These are phyloP conservation scores for Rutpela maculata DNA, from an alignment of 2,888 invertebrate genomes.

Conservation along the genomic window DNA sequence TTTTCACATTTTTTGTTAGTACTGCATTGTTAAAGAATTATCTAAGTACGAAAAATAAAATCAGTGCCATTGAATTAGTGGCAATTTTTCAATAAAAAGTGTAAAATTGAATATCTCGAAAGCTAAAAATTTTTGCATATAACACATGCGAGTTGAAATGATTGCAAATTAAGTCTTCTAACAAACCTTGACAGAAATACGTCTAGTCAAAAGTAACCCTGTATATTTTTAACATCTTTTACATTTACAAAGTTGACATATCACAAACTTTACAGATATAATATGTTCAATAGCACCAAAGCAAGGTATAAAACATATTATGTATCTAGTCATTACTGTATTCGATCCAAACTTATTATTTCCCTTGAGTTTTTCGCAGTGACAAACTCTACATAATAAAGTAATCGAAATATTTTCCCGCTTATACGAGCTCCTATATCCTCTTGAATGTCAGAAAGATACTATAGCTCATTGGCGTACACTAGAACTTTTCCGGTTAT, in stretches of 20 bases:
- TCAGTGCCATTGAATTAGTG: no score
- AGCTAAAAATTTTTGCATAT: no score
- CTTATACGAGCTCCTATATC: slow-evolving; percentile 50
- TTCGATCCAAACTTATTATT: slow-evolving; percentile 60
- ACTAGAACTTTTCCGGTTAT: background rate
- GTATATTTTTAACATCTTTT: no score
- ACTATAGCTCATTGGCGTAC: slow-evolving; percentile 44
- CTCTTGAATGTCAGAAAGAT: slow-evolving; percentile 52
- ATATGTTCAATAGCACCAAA: background rate
- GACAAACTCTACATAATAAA: slow-evolving; percentile 58
- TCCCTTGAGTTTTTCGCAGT: slow-evolving; percentile 55
- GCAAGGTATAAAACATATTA: slow-evolving; percentile 19
- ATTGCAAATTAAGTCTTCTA: no score
- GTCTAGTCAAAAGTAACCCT: no score
- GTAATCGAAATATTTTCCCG: slow-evolving; percentile 61
- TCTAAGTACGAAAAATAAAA: no score
- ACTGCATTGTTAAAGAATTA: no score
- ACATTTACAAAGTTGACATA: background rate
- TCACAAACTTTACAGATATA: background rate
- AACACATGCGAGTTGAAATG: no score
- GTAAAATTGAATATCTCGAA: no score
- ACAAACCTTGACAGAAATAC: no score
- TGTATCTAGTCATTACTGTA: slow-evolving; percentile 51
- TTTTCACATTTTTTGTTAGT: no score
- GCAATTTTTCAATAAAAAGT: no score